Evolutionary conservation across 2,797 vertebrate genomes (phyloP).

Genomic region (Hypotaenidia philippensis): DNA sequence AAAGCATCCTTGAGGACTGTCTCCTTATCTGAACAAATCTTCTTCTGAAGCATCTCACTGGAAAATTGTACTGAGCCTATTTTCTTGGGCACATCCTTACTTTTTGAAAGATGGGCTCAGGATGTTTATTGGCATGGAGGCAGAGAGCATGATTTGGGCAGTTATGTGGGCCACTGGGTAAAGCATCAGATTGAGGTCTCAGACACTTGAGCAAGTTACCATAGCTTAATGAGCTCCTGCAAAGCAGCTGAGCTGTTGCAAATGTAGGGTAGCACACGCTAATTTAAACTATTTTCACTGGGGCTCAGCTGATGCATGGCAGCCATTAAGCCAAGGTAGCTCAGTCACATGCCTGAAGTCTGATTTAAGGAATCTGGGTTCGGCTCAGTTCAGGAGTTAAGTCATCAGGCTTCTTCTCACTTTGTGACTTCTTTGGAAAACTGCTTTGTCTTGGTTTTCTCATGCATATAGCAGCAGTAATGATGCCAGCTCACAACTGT

Average conservation of each 20-base stretch:
- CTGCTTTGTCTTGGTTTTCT: background rate
- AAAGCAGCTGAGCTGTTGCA: slow-evolving; percentile 60
- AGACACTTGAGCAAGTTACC: slow-evolving; percentile 58
- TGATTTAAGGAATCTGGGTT: background rate
- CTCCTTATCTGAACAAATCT: background rate
- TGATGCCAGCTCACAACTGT: background rate
- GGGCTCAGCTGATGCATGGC: slow-evolving; percentile 51
- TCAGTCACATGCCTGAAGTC: background rate
- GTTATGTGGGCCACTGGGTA: slow-evolving; percentile 55
- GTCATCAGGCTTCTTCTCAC: background rate
- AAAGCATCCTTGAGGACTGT: background rate
- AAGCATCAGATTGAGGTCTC: slow-evolving; percentile 43
- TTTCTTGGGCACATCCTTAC: background rate
- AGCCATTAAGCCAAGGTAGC: slow-evolving; percentile 16
- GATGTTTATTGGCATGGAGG: background rate
- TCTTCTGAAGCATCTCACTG: background rate
- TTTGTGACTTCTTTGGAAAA: background rate
- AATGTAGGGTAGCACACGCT: slow-evolving; percentile 45
- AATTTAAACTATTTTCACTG: slow-evolving; percentile 30
- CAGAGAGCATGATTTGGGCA: background rate
- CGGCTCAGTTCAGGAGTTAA: background rate
- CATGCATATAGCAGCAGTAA: background rate
- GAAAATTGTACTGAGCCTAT: background rate
- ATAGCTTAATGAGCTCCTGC: slow-evolving; percentile 54
- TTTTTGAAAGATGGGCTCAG: background rate